A percentile compares a stretch with the other conserved stretches of the same genome.
These are phyloP conservation scores for Lipotes vexillifer DNA, from an alignment of 2,113 vertebrate genomes.

Conservation along the genomic window DNA sequence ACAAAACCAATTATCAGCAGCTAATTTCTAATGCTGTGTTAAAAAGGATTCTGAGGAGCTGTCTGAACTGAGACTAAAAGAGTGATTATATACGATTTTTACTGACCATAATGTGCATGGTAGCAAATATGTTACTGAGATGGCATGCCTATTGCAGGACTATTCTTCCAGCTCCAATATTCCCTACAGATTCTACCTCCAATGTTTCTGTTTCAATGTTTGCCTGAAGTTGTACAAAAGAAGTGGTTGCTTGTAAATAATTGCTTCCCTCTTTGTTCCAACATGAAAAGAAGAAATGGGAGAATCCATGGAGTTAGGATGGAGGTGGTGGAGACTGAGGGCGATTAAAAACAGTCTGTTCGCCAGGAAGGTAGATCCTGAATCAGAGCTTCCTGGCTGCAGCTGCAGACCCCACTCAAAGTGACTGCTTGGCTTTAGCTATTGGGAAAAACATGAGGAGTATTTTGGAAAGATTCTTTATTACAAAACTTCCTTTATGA, in stretches of 20 bases:
- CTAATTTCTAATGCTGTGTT: neutral
- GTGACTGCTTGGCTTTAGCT: neutral
- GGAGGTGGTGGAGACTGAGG: neutral
- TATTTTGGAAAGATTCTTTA: slow-evolving; percentile 20
- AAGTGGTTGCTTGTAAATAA: neutral
- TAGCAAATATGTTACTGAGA: neutral
- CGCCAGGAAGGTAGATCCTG: neutral
- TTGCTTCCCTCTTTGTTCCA: neutral
- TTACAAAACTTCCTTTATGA: slow-evolving; percentile 43
- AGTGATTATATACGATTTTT: neutral
- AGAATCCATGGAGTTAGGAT: neutral
- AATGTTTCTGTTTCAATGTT: neutral
- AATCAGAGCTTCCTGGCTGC: neutral
- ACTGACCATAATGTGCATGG: neutral
- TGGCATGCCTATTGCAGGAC: neutral
- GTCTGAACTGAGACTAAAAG: neutral
- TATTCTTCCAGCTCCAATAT: neutral
- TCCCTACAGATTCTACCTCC: neutral
- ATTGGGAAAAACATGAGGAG: neutral
- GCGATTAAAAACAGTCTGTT: neutral
- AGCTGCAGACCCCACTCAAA: neutral
- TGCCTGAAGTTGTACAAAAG: neutral
- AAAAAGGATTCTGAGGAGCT: neutral
- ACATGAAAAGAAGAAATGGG: neutral
- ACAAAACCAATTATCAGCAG: neutral